Conservation (phyloP, 2,797 vertebrate species). For the Pelobates cultripes region DNA sequence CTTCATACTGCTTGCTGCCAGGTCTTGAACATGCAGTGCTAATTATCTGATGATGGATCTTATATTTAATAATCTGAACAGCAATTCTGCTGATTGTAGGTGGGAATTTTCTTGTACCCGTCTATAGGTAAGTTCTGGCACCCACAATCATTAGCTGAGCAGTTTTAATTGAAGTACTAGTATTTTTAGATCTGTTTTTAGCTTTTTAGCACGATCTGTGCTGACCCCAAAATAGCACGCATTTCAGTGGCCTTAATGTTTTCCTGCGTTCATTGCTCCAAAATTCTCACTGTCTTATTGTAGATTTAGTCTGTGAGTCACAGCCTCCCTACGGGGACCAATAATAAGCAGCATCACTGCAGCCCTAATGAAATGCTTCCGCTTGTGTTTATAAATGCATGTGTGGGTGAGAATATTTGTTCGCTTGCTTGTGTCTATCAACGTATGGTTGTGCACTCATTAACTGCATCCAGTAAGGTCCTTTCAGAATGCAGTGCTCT, state of each 20-base stretch:
- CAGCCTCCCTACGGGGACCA: not conserved
- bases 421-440: not conserved
- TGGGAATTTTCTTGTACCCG: too few species aligned
- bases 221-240: not conserved
- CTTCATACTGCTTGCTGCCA: too few species aligned
- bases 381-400: not conserved
- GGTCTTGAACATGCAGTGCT: too few species aligned
- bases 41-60: too few species aligned
- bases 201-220: too few species aligned
- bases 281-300: not conserved
- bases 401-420: conserved; percentile 6
- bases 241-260: not conserved
- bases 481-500: not conserved
- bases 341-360: not conserved
- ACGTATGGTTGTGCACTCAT: not conserved
- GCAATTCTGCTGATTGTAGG: too few species aligned
- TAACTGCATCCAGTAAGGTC: not conserved
- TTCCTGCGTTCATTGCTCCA: not conserved
- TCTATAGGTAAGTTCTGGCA: too few species aligned
- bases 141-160: too few species aligned
- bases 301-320: conserved; percentile 1
- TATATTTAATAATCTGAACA: too few species aligned
- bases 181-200: too few species aligned
- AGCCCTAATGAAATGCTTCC: conserved; percentile 1
- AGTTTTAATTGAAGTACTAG: too few species aligned